phyloP scores from a whole-genome alignment of 37 sponge, comb jelly and placozoan genomes.

The Chondrosia reniformis region DNA sequence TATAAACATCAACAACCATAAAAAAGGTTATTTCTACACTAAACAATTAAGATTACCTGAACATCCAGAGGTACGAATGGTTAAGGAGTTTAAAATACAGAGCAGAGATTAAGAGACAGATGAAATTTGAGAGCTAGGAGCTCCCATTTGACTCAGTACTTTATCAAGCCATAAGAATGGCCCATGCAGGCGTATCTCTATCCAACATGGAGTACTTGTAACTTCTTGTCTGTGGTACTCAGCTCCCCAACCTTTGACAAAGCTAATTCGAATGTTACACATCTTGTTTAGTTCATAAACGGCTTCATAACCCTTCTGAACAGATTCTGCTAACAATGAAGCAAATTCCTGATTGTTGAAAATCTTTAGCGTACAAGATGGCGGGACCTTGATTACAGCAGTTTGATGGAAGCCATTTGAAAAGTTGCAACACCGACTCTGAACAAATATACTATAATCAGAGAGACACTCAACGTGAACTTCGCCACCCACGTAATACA shows the following conservation, averaged over 20 bases:
- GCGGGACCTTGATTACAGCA: constrained; percentile 40
- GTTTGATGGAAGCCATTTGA: constrained; percentile 39
- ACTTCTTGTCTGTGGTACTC: constrained; percentile 16
- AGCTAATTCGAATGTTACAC: constrained; percentile 9
- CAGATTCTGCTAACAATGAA: neutral
- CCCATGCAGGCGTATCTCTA: constrained; percentile 10
- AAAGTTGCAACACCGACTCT: constrained; percentile 39
- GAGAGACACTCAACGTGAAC: constrained; percentile 32
- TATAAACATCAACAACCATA: no score
- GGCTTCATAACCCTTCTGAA: constrained; percentile 8
- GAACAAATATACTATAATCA: constrained; percentile 33
- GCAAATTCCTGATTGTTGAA: constrained; percentile 51
- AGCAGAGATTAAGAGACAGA: no score
- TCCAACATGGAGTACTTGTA: constrained; percentile 17
- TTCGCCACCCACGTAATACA: constrained; percentile 31
- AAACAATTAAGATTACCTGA: no score
- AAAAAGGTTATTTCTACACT: no score
- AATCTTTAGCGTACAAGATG: constrained; percentile 34
- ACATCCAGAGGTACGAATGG: neutral
- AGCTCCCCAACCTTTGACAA: constrained; percentile 18
- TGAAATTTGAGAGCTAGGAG: constrained; percentile 6
- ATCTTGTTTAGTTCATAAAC: constrained; percentile 11
- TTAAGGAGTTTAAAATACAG: neutral
- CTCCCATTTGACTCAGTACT: constrained; percentile 22
- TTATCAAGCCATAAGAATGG: constrained; percentile 12